Conservation (phyloP, 2,113 vertebrate species). For the Gila orcuttii region DNA sequence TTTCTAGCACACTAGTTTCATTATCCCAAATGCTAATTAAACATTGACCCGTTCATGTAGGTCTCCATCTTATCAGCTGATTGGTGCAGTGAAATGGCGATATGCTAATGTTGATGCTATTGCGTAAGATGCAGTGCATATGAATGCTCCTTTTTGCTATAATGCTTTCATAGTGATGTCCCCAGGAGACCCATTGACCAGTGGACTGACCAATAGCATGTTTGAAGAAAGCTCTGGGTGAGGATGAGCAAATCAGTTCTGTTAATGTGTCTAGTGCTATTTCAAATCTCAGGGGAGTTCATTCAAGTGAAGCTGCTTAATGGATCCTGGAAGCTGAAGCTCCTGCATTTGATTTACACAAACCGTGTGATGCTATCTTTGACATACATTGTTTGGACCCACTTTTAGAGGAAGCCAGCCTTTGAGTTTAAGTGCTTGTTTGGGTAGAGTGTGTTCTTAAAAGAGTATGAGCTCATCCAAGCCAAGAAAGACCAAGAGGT, state of each 20-base stretch:
- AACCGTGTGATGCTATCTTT: not conserved
- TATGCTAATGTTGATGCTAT: conserved; percentile 23
- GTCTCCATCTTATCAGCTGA: conserved; percentile 41
- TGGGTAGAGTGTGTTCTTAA: not conserved
- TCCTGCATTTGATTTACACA: conserved; percentile 35
- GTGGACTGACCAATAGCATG: not conserved
- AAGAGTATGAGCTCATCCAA: not conserved
- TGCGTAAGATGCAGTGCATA: not conserved
- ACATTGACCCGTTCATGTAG: conserved; percentile 38
- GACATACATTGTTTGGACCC: conserved; percentile 25
- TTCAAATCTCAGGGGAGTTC: conserved; percentile 35
- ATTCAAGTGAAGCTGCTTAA: conserved; percentile 26
- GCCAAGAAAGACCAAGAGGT: conserved; percentile 5
- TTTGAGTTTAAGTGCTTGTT: conserved; percentile 23
- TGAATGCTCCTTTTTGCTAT: conserved; percentile 51
- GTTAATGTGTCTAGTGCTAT: conserved; percentile 38
- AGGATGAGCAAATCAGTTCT: conserved; percentile 33
- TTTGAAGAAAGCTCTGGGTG: conserved; percentile 21
- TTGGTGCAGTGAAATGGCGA: conserved; percentile 19
- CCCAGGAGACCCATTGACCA: conserved; percentile 31
- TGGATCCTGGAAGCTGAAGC: conserved; percentile 25
- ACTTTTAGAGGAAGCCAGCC: not conserved
- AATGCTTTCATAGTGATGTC: conserved; percentile 30
- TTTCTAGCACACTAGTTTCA: conserved; percentile 37
- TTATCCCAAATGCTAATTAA: conserved; percentile 48